Percentiles rank a stretch among this genome's conserved stretches.
phyloP scores from a whole-genome alignment of 2,888 invertebrate genomes.

The Lasiommata megera region DNA sequence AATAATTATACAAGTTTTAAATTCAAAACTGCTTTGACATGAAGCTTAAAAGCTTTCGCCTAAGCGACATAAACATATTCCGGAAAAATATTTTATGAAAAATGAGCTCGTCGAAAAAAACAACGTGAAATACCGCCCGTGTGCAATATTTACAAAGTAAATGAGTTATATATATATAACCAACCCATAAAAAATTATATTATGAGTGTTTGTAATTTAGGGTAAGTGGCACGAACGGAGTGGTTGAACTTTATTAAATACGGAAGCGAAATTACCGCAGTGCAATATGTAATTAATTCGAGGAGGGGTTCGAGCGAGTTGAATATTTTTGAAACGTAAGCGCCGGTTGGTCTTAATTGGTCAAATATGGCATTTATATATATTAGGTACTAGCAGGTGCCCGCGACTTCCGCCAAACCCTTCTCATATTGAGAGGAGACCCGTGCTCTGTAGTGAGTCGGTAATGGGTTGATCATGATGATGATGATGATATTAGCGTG shows the following conservation, averaged over 20 bases:
- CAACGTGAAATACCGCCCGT: conserved; percentile 13
- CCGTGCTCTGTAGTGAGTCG: no score
- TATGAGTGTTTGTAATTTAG: conserved; percentile 33
- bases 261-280: conserved; percentile 28
- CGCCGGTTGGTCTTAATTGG: conserved; percentile 1
- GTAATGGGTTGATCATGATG: no score
- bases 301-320: conserved; percentile 14
- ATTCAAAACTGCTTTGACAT: conserved; percentile 3
- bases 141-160: conserved; percentile 29
- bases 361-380: neutral
- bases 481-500: no score
- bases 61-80: conserved; percentile 7
- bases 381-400: no score
- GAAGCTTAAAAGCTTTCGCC: conserved; percentile 15
- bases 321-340: conserved; percentile 7
- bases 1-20: neutral
- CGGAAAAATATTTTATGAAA: conserved; percentile 20
- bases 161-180: no score
- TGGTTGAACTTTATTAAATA: conserved; percentile 33
- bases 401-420: no score
- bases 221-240: conserved; percentile 31
- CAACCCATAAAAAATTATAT: conserved; percentile 31
- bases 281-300: conserved; percentile 32
- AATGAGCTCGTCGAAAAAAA: conserved; percentile 23
- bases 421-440: no score